Evolutionary conservation across 2,888 invertebrate genomes (phyloP).

Genomic region (Drosophila fungiperda): DNA sequence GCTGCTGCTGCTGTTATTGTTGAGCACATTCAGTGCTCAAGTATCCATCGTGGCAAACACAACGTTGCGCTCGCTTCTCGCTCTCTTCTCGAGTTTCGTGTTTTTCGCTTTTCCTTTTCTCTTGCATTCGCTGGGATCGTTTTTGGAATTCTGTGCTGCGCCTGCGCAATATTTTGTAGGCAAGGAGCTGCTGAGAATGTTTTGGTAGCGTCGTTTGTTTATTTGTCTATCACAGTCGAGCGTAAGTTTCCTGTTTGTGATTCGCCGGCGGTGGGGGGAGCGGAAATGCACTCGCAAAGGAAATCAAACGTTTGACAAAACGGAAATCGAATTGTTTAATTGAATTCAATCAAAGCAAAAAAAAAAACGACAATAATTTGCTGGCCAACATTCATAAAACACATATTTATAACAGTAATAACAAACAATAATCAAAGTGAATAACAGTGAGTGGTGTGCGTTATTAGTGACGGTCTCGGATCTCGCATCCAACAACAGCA

Average conservation of each 20-base stretch:
- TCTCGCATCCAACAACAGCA: background rate
- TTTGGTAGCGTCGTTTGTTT: conserved; percentile 44
- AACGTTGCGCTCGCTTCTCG: conserved; percentile 34
- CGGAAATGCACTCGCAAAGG: conserved; percentile 53
- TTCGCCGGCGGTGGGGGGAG: conserved; percentile 21
- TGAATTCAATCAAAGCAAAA: conserved; percentile 44
- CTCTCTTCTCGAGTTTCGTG: conserved; percentile 1
- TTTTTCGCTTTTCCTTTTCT: background rate
- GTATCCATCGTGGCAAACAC: conserved; percentile 36
- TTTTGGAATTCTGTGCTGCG: conserved; percentile 42
- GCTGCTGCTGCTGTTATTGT: conserved; percentile 1
- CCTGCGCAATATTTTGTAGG: conserved; percentile 40
- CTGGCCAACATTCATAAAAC: conserved; percentile 27
- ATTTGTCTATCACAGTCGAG: conserved; percentile 54
- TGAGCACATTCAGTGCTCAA: conserved; percentile 44
- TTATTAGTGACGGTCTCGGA: conserved; percentile 38
- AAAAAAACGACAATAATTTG: conserved; percentile 43
- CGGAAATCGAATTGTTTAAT: conserved; percentile 55
- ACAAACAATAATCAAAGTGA: conserved; percentile 12
- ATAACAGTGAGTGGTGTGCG: conserved; percentile 26
- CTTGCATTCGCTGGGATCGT: conserved; percentile 17
- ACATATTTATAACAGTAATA: conserved; percentile 18
- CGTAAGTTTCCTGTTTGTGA: conserved; percentile 66
- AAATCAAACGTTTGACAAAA: conserved; percentile 50
- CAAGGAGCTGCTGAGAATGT: conserved; percentile 33